Evolutionary conservation across 2,797 vertebrate species (phyloP).

Genomic region (Orestias chungarensis): DNA sequence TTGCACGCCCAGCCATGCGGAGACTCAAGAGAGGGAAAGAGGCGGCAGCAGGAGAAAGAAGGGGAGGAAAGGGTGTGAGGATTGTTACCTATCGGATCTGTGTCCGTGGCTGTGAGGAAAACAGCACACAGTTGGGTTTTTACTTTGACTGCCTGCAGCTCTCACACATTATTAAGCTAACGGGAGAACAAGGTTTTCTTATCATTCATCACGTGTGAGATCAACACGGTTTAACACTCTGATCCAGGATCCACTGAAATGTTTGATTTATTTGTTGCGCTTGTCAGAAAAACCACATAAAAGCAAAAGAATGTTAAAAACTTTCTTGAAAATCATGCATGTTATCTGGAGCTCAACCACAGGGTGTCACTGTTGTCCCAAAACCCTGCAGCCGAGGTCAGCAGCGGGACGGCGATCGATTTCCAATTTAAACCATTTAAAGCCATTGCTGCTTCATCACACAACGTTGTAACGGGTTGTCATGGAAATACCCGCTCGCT

Average conservation of each 20-base stretch:
- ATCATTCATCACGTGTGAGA: too few relatives aligned
- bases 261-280: too few relatives aligned
- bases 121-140: conserved; percentile 73
- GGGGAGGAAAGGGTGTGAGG: conserved; percentile 10
- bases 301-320: too few relatives aligned
- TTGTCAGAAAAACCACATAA: too few relatives aligned
- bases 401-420: conserved; percentile 7
- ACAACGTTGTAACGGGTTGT: not conserved
- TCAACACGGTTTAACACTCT: not conserved
- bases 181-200: too few relatives aligned
- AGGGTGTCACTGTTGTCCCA: conserved; percentile 13
- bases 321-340: too few relatives aligned
- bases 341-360: conserved; percentile 32
- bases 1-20: conserved; percentile 41
- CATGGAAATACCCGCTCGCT: not conserved
- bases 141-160: too few relatives aligned
- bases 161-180: too few relatives aligned
- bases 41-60: not conserved
- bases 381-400: conserved; percentile 12
- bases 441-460: not conserved
- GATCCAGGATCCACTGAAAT: not conserved
- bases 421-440: conserved; percentile 19
- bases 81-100: conserved; percentile 95
- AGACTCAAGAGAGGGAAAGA: conserved; percentile 4
- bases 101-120: conserved; percentile 92